Evolutionary conservation across 2,113 vertebrate species (phyloP).

Genomic region (Neolamprologus sp.): DNA sequence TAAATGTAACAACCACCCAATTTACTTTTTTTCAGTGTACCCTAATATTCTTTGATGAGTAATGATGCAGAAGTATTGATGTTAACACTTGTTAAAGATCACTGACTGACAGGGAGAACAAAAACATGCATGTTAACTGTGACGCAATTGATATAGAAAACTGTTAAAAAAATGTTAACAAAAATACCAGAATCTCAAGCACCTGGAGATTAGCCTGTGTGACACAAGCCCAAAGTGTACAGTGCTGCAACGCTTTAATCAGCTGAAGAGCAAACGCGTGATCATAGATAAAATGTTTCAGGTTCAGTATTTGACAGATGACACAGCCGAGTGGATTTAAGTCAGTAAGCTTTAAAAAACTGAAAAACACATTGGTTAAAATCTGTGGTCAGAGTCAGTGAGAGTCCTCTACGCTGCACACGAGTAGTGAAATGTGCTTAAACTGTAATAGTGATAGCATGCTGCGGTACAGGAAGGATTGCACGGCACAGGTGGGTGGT

Average conservation of each 20-base stretch:
- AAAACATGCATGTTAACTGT: not conserved
- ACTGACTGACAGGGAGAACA: not conserved
- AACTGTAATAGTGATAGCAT: not conserved
- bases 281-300: not conserved
- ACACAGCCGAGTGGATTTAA: not conserved
- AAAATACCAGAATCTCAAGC: not conserved
- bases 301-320: not conserved
- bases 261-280: not conserved
- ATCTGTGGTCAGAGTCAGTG: not conserved
- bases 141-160: fast-evolving
- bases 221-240: not conserved
- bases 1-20: not conserved
- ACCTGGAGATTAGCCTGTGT: not conserved
- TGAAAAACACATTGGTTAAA: not conserved
- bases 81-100: not conserved
- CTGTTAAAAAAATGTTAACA: not conserved
- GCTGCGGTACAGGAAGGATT: not conserved
- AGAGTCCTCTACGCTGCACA: not conserved
- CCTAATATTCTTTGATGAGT: not conserved
- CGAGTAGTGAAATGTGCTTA: not conserved
- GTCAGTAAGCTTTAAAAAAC: not conserved
- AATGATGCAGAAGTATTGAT: not conserved
- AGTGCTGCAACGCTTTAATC: not conserved
- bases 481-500: no score
- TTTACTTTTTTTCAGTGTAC: not conserved